Conservation (phyloP, 2,113 vertebrate genomes). For the Tamias sibiricus region DNA sequence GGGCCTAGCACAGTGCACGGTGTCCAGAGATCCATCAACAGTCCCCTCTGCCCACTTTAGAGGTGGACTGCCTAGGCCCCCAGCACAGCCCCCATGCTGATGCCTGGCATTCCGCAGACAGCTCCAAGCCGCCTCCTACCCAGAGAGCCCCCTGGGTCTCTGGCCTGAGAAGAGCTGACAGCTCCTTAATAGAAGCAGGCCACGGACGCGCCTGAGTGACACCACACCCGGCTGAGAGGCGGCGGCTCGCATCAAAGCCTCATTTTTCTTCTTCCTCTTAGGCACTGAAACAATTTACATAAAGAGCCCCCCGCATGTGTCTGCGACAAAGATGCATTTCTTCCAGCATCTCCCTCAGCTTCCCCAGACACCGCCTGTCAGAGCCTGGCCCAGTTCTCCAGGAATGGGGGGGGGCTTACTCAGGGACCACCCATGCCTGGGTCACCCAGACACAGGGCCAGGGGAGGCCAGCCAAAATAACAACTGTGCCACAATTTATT, state of each 20-base stretch:
- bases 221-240: conserved; percentile 67
- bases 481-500: not conserved
- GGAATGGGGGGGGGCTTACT: not conserved
- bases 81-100: not conserved
- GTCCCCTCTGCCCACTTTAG: not conserved
- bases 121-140: conserved; percentile 25
- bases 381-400: not conserved
- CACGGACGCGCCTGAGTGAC: conserved; percentile 80
- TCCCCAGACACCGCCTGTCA: not conserved
- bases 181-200: conserved; percentile 82
- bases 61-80: not conserved
- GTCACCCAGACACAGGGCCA: not conserved
- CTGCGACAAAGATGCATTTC: conserved; percentile 49
- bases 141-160: conserved; percentile 76
- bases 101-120: not conserved
- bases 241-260: conserved; percentile 9
- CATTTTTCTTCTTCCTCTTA: conserved; percentile 60
- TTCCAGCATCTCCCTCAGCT: not conserved
- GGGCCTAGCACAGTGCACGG: not conserved
- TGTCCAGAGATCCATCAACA: not conserved
- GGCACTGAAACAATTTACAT: conserved; percentile 50
- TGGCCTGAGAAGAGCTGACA: conserved; percentile 81
- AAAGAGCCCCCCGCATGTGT: conserved; percentile 54
- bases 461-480: not conserved
- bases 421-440: not conserved